phyloP scores from a whole-genome alignment of 2,888 invertebrate genomes.

The Idaea dimidiata region DNA sequence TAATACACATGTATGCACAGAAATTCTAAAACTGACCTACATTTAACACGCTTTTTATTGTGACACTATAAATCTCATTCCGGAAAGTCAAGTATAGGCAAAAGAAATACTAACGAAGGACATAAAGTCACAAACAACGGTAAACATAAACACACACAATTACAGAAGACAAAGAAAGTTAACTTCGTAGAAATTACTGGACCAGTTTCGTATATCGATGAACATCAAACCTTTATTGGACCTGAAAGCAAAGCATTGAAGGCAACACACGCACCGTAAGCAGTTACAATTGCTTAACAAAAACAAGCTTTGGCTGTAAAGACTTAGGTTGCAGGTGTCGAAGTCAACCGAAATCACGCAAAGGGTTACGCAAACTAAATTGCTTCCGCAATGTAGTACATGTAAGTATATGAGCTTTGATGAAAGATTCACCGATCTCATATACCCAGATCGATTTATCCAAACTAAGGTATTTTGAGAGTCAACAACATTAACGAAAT shows the following conservation, averaged over 20 bases:
- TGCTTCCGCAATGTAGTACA: slow-evolving; percentile 41
- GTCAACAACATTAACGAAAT: slow-evolving; percentile 21
- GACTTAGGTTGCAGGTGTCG: slow-evolving; percentile 23
- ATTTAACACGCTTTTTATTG: neutral
- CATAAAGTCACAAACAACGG: slow-evolving; percentile 6
- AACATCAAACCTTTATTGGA: slow-evolving; percentile 33
- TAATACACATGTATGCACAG: neutral
- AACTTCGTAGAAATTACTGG: slow-evolving; percentile 27
- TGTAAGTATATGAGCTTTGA: slow-evolving; percentile 38
- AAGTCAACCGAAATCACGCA: slow-evolving; percentile 35
- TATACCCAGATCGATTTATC: slow-evolving; percentile 26
- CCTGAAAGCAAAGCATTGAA: slow-evolving; percentile 35
- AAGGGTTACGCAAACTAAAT: slow-evolving; percentile 52
- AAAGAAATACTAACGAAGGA: neutral
- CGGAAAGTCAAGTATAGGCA: neutral
- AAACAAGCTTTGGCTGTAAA: slow-evolving; percentile 23
- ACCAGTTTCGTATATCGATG: slow-evolving; percentile 25
- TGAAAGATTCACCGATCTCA: slow-evolving; percentile 38
- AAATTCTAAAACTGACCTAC: neutral
- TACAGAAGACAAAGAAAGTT: slow-evolving; percentile 18
- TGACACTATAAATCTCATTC: neutral
- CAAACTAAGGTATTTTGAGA: slow-evolving; percentile 24
- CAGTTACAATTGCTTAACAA: slow-evolving; percentile 13
- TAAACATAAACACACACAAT: slow-evolving; percentile 8
- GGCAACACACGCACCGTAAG: slow-evolving; percentile 28